Base-by-base conservation (phyloP, 2,113 vertebrate genomes). In the Peromyscus maniculatus region DNA sequence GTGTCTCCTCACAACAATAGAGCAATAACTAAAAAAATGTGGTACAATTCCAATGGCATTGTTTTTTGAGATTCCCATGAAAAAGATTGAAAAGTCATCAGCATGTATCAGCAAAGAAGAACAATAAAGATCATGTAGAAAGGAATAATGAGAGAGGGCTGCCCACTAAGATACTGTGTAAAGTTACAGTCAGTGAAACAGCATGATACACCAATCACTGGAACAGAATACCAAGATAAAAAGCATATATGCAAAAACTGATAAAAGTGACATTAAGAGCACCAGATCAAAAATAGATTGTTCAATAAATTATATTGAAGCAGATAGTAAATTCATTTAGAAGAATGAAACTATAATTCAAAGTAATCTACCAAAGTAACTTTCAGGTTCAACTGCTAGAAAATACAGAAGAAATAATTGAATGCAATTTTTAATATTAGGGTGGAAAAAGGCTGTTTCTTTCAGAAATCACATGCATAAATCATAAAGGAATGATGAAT, bases 1-100 rank as follows among this genome's bases (percentile, higher is more conserved):
- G 36, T 62, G 6, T 62, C 80, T 84, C 24, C n/a, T 84, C 57
- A 84, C 13, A 39, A n/a, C n/a, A 64, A 39, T 28, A 28, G 13
- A 64, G n/a, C 36, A 64, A 13, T 43, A 43, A 62, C 22, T 62
- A 62, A 62, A 57, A 84, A 39, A 39, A 75, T 74, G 3, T 67
- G 64, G 43, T 57, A 62, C 22, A 67, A 88, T 62, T 79, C 24
- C 1, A 74, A 17, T 62, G 71, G 88, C 24, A 83, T 91, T 71
- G 55, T 62, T 87, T 90, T 79, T 77, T 69, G 66, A 90, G 33
- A 90, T n/a, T 31, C 19, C 55, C 5, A 57, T 91, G 13, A 82
- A 89, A 74, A 82, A 64, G 62, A 91, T 62, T 62, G 64, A 87
- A 94, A 91, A 62, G 62, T 91, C 21, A 93, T 80, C 10, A 57